These are phyloP conservation scores for Herminia tarsipennalis DNA, from an alignment of 2,888 invertebrate species.

Conservation along the genomic window DNA sequence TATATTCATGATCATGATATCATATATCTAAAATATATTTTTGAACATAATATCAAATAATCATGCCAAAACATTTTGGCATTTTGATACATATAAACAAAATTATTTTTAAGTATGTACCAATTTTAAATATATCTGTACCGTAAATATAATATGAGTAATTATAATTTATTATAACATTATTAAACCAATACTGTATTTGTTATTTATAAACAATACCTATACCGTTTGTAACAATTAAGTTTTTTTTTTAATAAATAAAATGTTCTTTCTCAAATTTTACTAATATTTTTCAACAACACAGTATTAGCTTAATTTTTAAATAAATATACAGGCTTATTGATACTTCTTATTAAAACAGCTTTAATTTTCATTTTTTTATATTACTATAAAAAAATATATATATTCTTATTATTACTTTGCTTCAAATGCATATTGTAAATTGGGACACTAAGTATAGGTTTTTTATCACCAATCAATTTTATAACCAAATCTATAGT, in stretches of 20 bases:
- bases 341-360: neutral
- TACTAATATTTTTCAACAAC: no score
- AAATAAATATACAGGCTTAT: constrained; percentile 25
- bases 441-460: no score
- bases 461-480: no score
- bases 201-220: neutral
- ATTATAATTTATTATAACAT: neutral
- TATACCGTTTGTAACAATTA: constrained; percentile 3
- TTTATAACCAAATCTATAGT: no score
- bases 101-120: no score
- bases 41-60: neutral
- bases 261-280: no score
- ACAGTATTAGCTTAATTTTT: constrained; percentile 1
- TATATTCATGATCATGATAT: neutral
- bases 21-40: neutral
- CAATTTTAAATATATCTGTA: neutral
- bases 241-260: no score
- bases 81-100: neutral
- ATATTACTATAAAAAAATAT: no score
- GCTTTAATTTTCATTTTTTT: no score
- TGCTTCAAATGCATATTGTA: no score
- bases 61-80: neutral
- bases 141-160: neutral
- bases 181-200: constrained; percentile 10
- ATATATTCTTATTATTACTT: no score